phyloP scores from a whole-genome alignment of 2,888 invertebrate species.

The Lepidochitona cinerea region DNA sequence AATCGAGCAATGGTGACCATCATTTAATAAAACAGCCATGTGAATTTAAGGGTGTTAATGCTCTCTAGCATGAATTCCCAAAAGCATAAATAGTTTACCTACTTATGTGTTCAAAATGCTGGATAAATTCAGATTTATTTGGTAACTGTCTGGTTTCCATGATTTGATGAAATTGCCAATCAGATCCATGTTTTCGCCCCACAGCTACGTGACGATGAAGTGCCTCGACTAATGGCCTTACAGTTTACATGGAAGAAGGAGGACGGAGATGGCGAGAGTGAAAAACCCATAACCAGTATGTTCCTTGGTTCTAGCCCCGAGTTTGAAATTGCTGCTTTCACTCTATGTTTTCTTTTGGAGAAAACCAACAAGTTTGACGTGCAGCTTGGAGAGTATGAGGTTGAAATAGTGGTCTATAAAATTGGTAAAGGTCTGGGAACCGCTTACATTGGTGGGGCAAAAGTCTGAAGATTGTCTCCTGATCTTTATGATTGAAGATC shows the following conservation, averaged over 20 bases:
- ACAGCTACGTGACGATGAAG: slow-evolving; percentile 58
- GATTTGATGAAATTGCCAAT: no score
- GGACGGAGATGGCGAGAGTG: slow-evolving; percentile 31
- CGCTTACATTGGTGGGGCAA: slow-evolving; percentile 56
- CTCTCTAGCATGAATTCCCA: no score
- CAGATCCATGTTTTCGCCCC: not conserved
- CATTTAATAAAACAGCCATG: no score
- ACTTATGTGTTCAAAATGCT: no score
- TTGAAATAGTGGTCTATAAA: slow-evolving; percentile 55
- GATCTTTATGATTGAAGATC: no score
- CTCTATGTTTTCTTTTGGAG: slow-evolving; percentile 56
- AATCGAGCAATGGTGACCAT: no score
- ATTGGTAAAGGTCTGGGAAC: slow-evolving; percentile 60
- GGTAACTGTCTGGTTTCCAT: no score
- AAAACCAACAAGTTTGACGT: slow-evolving; percentile 44
- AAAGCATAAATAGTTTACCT: no score
- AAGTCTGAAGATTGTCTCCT: no score
- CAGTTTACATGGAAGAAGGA: slow-evolving; percentile 65
- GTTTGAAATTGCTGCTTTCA: slow-evolving; percentile 70
- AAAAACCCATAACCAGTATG: slow-evolving; percentile 67
- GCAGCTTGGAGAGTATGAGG: slow-evolving; percentile 64
- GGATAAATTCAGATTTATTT: no score
- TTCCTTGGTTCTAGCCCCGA: slow-evolving; percentile 70
- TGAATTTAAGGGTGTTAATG: no score
- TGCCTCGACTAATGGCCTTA: slow-evolving; percentile 63